Evolutionary conservation across 2,888 invertebrate genomes (phyloP).

Genomic region (Limnephilus lunatus): DNA sequence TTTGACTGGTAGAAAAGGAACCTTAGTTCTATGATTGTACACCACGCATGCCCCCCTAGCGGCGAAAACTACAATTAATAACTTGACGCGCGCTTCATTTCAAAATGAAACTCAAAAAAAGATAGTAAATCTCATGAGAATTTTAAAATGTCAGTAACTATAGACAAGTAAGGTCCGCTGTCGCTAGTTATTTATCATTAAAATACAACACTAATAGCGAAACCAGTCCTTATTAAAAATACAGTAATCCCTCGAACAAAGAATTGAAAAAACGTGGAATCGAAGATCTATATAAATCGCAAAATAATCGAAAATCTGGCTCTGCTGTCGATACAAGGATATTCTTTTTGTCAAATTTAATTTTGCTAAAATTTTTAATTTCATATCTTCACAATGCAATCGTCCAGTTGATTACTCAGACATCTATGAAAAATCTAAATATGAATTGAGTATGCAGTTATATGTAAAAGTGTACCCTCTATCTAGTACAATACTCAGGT

Average conservation of each 20-base stretch:
- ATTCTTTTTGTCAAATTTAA: too few species aligned
- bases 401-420: too few species aligned
- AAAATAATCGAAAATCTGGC: too few species aligned
- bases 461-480: too few species aligned
- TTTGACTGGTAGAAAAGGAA: neutral
- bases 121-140: neutral
- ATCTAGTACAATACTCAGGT: too few species aligned
- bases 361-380: too few species aligned
- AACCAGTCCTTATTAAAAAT: neutral
- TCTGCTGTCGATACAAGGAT: too few species aligned
- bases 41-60: slow-evolving; percentile 2
- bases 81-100: neutral
- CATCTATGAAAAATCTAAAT: too few species aligned
- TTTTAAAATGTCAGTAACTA: neutral
- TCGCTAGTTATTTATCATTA: neutral
- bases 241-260: neutral
- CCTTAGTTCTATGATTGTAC: neutral
- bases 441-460: too few species aligned
- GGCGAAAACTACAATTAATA: neutral
- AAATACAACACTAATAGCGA: neutral
- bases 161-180: neutral
- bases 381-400: too few species aligned
- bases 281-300: too few species aligned
- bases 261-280: too few species aligned
- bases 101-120: neutral